Conservation (phyloP, 2,888 invertebrate genomes). For the Argyresthia albistria region DNA sequence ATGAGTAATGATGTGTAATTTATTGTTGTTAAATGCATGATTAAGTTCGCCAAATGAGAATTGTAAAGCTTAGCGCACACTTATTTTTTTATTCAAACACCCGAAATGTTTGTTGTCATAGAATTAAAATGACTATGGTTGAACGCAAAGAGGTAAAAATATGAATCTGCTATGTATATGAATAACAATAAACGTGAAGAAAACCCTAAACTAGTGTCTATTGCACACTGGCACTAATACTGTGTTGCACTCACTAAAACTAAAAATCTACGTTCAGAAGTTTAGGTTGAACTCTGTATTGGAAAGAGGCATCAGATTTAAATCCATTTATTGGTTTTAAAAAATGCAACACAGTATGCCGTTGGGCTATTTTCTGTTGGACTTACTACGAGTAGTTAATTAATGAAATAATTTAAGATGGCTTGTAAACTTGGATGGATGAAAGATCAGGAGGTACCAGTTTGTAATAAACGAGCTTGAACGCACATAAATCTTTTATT, state of each 20-base stretch:
- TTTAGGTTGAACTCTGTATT: too few species aligned
- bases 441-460: conserved; percentile 26
- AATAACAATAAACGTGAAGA: too few species aligned
- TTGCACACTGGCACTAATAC: too few species aligned
- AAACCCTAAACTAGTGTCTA: too few species aligned
- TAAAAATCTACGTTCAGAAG: too few species aligned
- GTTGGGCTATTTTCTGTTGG: background rate
- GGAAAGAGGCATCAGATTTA: too few species aligned
- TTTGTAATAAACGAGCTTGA: conserved; percentile 67
- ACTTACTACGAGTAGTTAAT: background rate
- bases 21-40: background rate
- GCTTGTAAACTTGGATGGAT: conserved; percentile 1
- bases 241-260: too few species aligned
- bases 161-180: background rate
- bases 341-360: too few species aligned
- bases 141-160: background rate
- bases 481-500: conserved; percentile 14
- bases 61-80: conserved; percentile 47
- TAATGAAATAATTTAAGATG: background rate
- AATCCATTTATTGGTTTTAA: too few species aligned
- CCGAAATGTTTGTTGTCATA: conserved; percentile 27
- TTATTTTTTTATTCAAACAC: conserved; percentile 25
- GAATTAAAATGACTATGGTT: background rate
- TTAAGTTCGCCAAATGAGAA: background rate
- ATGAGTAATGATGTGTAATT: too few species aligned